phyloP scores from a whole-genome alignment of 1,140 invertebrate genomes.

The Bombus turneri region DNA sequence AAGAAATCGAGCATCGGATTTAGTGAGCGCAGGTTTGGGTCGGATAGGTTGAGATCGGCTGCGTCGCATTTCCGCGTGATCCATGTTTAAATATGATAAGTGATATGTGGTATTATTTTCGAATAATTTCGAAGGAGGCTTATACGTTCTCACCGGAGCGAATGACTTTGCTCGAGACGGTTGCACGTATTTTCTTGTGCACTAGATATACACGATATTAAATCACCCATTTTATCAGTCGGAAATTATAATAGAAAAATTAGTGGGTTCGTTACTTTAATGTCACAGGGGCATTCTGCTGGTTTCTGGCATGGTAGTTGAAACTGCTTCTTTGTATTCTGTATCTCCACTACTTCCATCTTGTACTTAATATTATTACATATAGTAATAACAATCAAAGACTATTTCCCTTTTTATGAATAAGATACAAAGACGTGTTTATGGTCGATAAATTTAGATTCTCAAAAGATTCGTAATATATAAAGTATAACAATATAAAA shows the following conservation, averaged over 20 bases:
- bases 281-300: constrained; percentile 47
- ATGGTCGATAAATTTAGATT: not conserved
- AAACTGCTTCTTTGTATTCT: constrained; percentile 30
- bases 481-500: constrained; percentile 50
- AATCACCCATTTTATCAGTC: not conserved
- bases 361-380: not conserved
- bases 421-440: not conserved
- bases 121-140: constrained; percentile 81
- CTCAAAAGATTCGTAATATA: constrained; percentile 7
- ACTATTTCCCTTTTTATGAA: not conserved
- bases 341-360: constrained; percentile 66
- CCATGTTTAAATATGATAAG: constrained; percentile 82
- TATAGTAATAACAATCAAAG: not conserved
- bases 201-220: constrained; percentile 51
- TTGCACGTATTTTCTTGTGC: constrained; percentile 83
- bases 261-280: constrained; percentile 59
- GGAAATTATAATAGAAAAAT: constrained; percentile 1
- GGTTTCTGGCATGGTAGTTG: constrained; percentile 4
- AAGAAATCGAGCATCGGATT: constrained; percentile 71
- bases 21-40: constrained; percentile 73
- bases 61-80: constrained; percentile 64
- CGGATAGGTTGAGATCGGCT: constrained; percentile 72
- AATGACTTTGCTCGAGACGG: constrained; percentile 83
- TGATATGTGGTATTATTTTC: constrained; percentile 84
- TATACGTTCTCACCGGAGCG: constrained; percentile 81